Evolutionary conservation across 1,140 invertebrate genomes (phyloP).

Genomic region (Ceratina japonica): DNA sequence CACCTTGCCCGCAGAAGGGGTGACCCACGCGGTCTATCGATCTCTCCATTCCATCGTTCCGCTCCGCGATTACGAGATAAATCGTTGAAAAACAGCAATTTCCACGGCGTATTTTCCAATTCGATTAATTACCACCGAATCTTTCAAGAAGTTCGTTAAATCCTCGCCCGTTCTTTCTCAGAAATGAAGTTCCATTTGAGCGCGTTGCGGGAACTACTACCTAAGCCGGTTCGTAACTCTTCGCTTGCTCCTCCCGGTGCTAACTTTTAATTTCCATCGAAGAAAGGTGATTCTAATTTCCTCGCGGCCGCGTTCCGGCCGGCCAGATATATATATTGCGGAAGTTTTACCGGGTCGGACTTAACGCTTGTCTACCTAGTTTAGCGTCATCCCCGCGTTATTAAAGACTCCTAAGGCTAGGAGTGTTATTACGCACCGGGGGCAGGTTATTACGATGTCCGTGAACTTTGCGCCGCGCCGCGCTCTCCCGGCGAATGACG

Average conservation of each 20-base stretch:
- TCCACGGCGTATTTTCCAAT: not conserved
- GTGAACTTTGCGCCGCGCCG: constrained; percentile 22
- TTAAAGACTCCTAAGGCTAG: constrained; percentile 40
- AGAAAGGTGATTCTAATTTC: constrained; percentile 64
- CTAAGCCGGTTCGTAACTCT: constrained; percentile 43
- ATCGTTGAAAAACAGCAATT: not conserved
- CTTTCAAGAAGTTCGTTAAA: not conserved
- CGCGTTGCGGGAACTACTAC: not conserved
- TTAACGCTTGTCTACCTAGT: constrained; percentile 51
- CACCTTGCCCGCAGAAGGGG: constrained; percentile 12
- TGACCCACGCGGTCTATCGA: not conserved
- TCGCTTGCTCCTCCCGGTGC: constrained; percentile 31
- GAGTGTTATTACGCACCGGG: constrained; percentile 40
- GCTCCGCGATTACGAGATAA: too few relatives aligned
- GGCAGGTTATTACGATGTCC: constrained; percentile 28
- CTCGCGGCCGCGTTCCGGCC: constrained; percentile 31
- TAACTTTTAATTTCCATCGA: constrained; percentile 66
- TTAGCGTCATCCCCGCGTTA: constrained; percentile 41
- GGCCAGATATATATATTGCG: constrained; percentile 54
- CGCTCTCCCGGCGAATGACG: not conserved
- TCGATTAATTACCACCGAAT: not conserved
- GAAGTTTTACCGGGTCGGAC: constrained; percentile 60
- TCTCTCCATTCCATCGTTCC: too few relatives aligned
- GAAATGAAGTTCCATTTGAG: constrained; percentile 17
- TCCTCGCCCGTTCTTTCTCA: not conserved